Base-by-base conservation (phyloP, 2,113 vertebrate species). In the Noctilio leporinus region DNA sequence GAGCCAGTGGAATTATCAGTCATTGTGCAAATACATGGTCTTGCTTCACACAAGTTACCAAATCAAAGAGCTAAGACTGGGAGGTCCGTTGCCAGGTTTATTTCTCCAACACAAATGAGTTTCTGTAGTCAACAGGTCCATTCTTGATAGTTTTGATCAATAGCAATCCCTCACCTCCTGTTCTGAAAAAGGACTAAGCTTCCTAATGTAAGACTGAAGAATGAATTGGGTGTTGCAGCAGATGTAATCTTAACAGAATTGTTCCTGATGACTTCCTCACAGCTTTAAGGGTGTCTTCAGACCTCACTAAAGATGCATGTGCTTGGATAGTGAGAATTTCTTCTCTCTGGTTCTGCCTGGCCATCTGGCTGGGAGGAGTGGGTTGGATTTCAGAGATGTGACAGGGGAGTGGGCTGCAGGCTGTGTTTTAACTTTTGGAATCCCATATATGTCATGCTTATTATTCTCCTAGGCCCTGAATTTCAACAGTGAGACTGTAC, bases 391-490 rank as follows among this genome's bases (percentile, higher is more conserved):
- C 51, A 75, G 51, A 65, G 76, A 55, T 16, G 3, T n/a, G 24
- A 33, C 11, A 38, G 51, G 30, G 33, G 49, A 22, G 43, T 43
- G 35, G 38, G 47, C 3, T 59, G 55, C 38, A 40, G 84, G 49
- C 57, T 51, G 33, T 35, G 43, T 77, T 93, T 85, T 86, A 49
- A 40, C n/a, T 95, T 86, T 81, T 85, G 69, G 51, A 80, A 75
- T 28, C 22, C 40, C 4, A 28, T 30, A 0, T 49, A 33, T 65
- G 67, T 69, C 57, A 30, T n/a, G 5, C 43, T 82, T 73, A 17
- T 10, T 77, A 2, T 77, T 40, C 55, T 97, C 90, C 30, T 90
- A 98, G 98, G 96, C 47, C 24, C 85, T 98, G 97, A 89, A 93
- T 57, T 30, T 10, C 12, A 9, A 16, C 83, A 4, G 35, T 0